These are phyloP conservation scores for Siniperca obscura DNA, from an alignment of 2,797 vertebrate genomes.

Conservation along the genomic window DNA sequence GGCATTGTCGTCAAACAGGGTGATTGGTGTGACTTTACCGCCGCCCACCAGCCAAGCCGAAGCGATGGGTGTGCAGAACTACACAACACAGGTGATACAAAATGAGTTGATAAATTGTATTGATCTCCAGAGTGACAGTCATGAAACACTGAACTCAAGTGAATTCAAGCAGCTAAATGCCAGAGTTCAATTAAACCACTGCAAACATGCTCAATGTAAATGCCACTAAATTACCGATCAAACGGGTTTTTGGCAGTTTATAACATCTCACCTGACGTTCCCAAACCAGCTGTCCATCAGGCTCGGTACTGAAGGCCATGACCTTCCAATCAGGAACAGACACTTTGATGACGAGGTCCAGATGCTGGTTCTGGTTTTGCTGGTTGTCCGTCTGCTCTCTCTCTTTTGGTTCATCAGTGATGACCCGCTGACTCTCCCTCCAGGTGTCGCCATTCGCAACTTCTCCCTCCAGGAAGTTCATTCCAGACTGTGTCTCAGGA, in stretches of 20 bases:
- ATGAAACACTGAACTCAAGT: not conserved
- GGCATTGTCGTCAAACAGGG: conserved; percentile 95
- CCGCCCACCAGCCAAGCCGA: conserved; percentile 96
- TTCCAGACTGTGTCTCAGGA: conserved; percentile 88
- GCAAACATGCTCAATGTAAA: not conserved
- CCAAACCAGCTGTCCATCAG: conserved; percentile 93
- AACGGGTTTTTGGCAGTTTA: not conserved
- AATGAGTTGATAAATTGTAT: not conserved
- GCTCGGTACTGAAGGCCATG: conserved; percentile 92
- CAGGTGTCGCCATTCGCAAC: conserved; percentile 52
- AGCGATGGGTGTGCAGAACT: conserved; percentile 98
- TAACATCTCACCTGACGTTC: conserved; percentile 91
- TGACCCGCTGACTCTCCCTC: conserved; percentile 85
- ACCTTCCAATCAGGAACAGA: conserved; percentile 98
- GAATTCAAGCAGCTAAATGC: not conserved
- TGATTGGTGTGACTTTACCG: conserved; percentile 95
- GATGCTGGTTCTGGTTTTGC: conserved; percentile 75
- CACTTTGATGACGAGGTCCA: conserved; percentile 95
- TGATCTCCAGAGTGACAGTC: not conserved
- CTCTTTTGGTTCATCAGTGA: conserved; percentile 85
- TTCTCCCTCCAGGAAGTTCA: conserved; percentile 92
- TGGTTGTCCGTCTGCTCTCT: conserved; percentile 77
- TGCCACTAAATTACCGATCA: not conserved
- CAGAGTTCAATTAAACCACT: not conserved
- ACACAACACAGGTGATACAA: not conserved